Percentiles rank a stretch among this genome's conserved stretches.
phyloP scores from a whole-genome alignment of 2,797 vertebrate species.

The Sebastes iracundus region DNA sequence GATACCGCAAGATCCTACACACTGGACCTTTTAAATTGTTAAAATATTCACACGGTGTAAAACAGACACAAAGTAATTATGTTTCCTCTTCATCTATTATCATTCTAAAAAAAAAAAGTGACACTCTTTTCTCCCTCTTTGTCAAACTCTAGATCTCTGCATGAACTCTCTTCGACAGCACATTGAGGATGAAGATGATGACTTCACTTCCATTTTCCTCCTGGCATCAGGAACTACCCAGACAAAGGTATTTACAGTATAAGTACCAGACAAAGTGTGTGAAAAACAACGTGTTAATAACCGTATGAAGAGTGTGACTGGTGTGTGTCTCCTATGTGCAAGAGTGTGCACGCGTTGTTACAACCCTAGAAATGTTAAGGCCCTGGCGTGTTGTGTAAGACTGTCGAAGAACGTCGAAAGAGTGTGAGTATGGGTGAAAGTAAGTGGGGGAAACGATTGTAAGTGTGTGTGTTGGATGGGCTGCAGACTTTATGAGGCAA shows the following conservation, averaged over 20 bases:
- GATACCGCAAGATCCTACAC: too few species aligned
- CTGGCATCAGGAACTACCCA: not conserved
- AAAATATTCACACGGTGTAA: not conserved
- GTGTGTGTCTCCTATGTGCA: not conserved
- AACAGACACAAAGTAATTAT: not conserved
- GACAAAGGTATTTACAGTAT: constrained; percentile 1
- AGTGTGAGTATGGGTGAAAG: not conserved
- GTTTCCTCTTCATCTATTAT: not conserved
- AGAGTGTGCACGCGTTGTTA: not conserved
- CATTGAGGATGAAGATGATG: not conserved
- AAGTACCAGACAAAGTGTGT: not conserved
- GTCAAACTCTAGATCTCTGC: not conserved
- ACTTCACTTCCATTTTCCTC: not conserved
- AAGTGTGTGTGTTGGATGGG: constrained; percentile 15
- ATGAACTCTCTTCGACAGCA: not conserved
- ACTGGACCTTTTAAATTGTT: too few species aligned
- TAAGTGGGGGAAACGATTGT: not conserved
- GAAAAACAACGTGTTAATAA: not conserved
- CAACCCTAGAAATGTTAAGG: not conserved
- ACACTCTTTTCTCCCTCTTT: not conserved
- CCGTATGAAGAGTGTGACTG: not conserved
- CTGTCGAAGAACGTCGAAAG: not conserved
- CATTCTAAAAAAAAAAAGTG: not conserved
- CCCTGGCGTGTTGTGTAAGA: not conserved
- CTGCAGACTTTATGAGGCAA: constrained; percentile 52